Base-by-base conservation (phyloP, 1,140 invertebrate species). In the Oryctes rhinoceros region DNA sequence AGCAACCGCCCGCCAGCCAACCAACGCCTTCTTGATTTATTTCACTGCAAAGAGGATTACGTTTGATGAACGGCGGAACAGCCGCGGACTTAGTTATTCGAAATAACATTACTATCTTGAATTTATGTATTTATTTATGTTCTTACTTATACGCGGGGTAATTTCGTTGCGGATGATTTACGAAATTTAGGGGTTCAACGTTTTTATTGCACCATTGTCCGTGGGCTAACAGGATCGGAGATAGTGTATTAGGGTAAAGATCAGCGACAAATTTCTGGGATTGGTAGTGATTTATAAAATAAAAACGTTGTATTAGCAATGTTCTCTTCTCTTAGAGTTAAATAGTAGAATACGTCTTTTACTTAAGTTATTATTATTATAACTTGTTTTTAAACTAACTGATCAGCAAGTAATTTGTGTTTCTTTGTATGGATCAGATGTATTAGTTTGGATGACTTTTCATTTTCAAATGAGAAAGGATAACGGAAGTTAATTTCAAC, bases 1-100 rank as follows among this genome's bases (percentile, higher is more conserved):
- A 53, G 49, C 7, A 53, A 53, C 49, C 13, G 2, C 49, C 49
- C 13, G 49, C 49, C 9, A 44, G 9, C 53, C 20, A 13, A 62
- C 13, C 18, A 67, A 67, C 65, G 20, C 20, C 65, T 67, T 67
- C 65, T 67, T 67, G 65, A 67, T 67, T 67, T 67, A 67, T 67
- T 67, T 67, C 18, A 18, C 5, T 67, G 65, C 65, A 67, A 67
- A 67, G 65, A 67, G 65, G 65, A 67, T 67, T 67, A 67, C 20
- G 18, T 67, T 67, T 67, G 65, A 67, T 67, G 65, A 67, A 67
- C 24, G 65, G 20, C 24, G 20, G 18, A 18, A 67, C 65, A 18
- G 13, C 65, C 65, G 65, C 30, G 5, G 65, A 67, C 65, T 67
- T 35, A 35, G 18, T 67, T 67, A 67, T 67, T 67, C 11, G 65